Evolutionary conservation across 2,888 invertebrate species (phyloP).

Genomic region (Agrotis puta): DNA sequence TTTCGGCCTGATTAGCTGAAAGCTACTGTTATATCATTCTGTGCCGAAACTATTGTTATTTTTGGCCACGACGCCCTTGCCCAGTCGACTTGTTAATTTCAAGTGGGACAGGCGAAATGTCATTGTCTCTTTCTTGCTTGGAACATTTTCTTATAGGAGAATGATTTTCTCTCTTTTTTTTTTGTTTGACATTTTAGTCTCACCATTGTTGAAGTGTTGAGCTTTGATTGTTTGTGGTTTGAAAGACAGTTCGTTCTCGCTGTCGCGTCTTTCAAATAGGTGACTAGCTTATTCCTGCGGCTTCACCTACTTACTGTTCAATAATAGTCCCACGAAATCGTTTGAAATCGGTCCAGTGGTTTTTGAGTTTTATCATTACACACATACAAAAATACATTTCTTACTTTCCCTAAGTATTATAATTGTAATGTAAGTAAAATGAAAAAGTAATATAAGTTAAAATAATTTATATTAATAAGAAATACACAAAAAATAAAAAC

Average conservation of each 20-base stretch:
- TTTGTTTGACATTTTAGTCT: conserved; percentile 4
- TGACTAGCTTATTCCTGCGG: too few species aligned
- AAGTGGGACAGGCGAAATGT: conserved; percentile 26
- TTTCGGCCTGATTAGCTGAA: conserved; percentile 55
- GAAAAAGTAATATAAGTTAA: too few species aligned
- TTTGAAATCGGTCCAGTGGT: too few species aligned
- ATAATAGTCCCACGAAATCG: too few species aligned
- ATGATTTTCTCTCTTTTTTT: background rate
- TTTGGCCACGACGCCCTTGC: conserved; percentile 66
- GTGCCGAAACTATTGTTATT: conserved; percentile 70
- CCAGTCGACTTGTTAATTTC: conserved; percentile 51
- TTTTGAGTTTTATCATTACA: too few species aligned
- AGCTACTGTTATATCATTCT: conserved; percentile 53
- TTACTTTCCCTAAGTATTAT: too few species aligned
- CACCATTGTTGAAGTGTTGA: background rate
- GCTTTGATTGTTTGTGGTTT: background rate
- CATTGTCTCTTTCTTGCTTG: conserved; percentile 48
- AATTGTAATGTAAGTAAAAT: too few species aligned
- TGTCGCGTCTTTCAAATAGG: too few species aligned
- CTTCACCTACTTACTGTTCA: too few species aligned
- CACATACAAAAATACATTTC: too few species aligned
- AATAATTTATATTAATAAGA: too few species aligned
- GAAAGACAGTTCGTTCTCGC: background rate
- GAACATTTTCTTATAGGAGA: conserved; percentile 5
- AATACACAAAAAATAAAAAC: too few species aligned